phyloP scores from a whole-genome alignment of 2,888 invertebrate species.

The Eristalis arbustorum region DNA sequence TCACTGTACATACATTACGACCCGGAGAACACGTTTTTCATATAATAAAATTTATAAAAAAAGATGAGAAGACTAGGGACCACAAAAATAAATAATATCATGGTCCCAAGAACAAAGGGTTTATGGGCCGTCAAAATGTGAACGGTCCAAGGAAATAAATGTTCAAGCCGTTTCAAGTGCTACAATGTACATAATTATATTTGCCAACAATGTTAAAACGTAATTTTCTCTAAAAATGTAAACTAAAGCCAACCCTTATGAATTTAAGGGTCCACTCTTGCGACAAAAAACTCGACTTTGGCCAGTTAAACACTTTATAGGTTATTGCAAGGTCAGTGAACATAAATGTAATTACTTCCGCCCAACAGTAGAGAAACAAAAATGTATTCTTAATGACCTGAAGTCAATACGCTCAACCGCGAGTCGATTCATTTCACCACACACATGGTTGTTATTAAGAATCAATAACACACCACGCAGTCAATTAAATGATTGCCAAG shows the following conservation, averaged over 20 bases:
- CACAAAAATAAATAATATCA: too few relatives aligned
- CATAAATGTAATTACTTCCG: neutral
- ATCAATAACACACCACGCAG: neutral
- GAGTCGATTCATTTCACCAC: neutral
- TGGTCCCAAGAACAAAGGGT: too few relatives aligned
- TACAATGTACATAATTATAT: too few relatives aligned
- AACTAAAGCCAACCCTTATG: neutral
- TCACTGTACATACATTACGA: too few relatives aligned
- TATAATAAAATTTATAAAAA: too few relatives aligned
- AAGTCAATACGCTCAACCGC: neutral
- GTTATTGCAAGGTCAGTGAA: neutral
- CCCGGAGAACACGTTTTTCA: too few relatives aligned
- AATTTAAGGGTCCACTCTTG: neutral
- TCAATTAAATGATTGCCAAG: neutral
- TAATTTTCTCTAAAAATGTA: too few relatives aligned
- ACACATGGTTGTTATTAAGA: neutral
- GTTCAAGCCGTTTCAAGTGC: too few relatives aligned
- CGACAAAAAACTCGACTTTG: neutral
- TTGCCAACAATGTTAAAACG: too few relatives aligned
- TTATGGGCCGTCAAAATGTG: too few relatives aligned
- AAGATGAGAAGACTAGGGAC: too few relatives aligned
- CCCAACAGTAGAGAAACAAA: neutral
- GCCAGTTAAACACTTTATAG: neutral
- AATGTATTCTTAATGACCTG: neutral
- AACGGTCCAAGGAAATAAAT: too few relatives aligned